Conservation (phyloP, 2,797 vertebrate genomes). For the Fringilla coelebs region DNA sequence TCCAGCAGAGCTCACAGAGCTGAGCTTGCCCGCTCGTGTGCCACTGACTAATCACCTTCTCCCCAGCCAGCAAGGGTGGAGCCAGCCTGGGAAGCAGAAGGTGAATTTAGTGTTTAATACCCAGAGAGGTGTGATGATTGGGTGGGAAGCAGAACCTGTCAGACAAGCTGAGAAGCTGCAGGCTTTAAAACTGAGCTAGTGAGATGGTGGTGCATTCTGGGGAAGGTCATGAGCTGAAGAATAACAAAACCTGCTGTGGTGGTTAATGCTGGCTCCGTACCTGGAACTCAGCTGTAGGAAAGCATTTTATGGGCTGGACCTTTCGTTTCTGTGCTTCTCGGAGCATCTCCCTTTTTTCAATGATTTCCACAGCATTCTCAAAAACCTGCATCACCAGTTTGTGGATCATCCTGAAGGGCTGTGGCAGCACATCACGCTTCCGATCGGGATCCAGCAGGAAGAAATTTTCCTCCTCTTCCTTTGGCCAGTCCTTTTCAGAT, state of each 20-base stretch:
- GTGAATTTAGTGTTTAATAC: slow-evolving; percentile 1
- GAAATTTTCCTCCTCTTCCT: slow-evolving; percentile 61
- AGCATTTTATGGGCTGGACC: slow-evolving; percentile 32
- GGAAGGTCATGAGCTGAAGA: background rate
- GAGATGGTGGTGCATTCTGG: background rate
- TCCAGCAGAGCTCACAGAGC: background rate
- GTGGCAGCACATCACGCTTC: slow-evolving; percentile 66
- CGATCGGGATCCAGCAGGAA: slow-evolving; percentile 62
- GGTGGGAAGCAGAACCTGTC: slow-evolving; percentile 44
- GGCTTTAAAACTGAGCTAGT: background rate
- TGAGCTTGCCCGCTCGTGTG: background rate
- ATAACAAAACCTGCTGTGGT: background rate
- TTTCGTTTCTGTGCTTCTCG: slow-evolving; percentile 11
- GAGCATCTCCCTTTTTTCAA: slow-evolving; percentile 55
- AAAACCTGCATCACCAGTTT: slow-evolving; percentile 72
- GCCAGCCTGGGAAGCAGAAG: background rate
- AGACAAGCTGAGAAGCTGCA: background rate
- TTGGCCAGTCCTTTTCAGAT: slow-evolving; percentile 69
- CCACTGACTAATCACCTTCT: background rate
- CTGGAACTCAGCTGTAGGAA: slow-evolving; percentile 68
- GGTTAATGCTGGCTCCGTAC: slow-evolving; percentile 21
- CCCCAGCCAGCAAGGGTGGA: background rate
- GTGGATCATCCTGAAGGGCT: slow-evolving; percentile 76
- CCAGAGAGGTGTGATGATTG: background rate
- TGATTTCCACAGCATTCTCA: slow-evolving; percentile 71